Percentiles rank a stretch among this genome's conserved stretches.
Evolutionary conservation across 2,797 vertebrate species (phyloP).

Genomic region (Peromyscus aztecus): DNA sequence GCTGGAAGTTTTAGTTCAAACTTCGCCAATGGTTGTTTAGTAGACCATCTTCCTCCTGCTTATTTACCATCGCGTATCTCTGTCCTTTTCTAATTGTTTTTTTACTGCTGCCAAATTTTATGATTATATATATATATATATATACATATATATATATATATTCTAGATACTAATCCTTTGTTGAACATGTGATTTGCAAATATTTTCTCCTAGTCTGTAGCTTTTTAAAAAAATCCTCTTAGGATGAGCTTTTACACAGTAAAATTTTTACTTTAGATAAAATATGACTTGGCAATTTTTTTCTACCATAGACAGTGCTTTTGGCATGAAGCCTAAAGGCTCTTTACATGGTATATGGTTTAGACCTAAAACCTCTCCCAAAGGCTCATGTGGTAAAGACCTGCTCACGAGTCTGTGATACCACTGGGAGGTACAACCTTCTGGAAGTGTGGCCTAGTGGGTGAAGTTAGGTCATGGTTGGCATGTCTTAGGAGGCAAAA

Average conservation of each 20-base stretch:
- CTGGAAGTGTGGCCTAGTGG: neutral
- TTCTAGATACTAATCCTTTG: constrained; percentile 14
- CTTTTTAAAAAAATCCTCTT: constrained; percentile 17
- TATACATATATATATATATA: neutral
- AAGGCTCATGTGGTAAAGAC: neutral
- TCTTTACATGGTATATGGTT: neutral
- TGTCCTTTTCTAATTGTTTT: neutral
- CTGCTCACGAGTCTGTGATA: neutral
- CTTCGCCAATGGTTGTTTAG: neutral
- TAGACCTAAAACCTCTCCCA: neutral
- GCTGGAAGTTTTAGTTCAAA: neutral
- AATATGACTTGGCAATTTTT: neutral
- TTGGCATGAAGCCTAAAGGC: constrained; percentile 18
- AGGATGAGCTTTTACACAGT: neutral
- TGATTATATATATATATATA: neutral
- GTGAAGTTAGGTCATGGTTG: neutral
- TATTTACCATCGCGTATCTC: neutral
- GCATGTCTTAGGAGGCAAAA: neutral
- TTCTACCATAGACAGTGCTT: neutral
- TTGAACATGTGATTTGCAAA: constrained; percentile 5
- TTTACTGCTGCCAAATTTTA: neutral
- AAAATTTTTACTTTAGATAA: constrained; percentile 41
- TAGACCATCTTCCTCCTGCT: neutral
- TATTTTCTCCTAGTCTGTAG: constrained; percentile 7
- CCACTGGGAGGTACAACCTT: neutral